Conservation (phyloP, 2,888 invertebrate genomes). For the Carterocephalus palaemon region DNA sequence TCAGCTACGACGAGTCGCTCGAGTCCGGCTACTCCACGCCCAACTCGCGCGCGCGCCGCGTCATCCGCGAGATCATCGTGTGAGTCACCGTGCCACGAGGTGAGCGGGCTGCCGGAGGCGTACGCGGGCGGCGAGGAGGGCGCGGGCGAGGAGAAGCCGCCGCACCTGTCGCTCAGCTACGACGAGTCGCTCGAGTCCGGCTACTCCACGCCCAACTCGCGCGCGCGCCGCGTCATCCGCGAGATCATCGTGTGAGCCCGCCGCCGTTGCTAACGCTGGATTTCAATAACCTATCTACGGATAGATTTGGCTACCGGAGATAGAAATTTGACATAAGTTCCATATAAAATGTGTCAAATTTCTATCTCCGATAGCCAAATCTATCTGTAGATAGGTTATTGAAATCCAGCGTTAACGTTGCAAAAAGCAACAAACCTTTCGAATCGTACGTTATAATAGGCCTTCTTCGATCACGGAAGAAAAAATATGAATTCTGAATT, state of each 20-base stretch:
- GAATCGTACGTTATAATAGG: too few species aligned
- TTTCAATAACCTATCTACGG: not conserved
- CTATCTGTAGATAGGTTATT: too few species aligned
- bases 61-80: slow-evolving; percentile 96
- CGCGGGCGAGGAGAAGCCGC: slow-evolving; percentile 90
- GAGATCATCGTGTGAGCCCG: slow-evolving; percentile 93
- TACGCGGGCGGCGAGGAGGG: slow-evolving; percentile 86
- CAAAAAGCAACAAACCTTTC: too few species aligned
- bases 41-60: slow-evolving; percentile 93
- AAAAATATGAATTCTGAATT: too few species aligned
- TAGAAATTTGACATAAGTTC: too few species aligned
- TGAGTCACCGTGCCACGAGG: slow-evolving; percentile 58
- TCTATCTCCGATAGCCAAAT: too few species aligned
- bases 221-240: slow-evolving; percentile 93
- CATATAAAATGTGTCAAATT: too few species aligned
- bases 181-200: slow-evolving; percentile 96
- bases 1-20: slow-evolving; percentile 94
- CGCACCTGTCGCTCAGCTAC: slow-evolving; percentile 92
- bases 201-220: slow-evolving; percentile 95
- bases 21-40: slow-evolving; percentile 97
- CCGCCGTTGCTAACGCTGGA: too few species aligned
- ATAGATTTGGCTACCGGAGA: slow-evolving; percentile 90
- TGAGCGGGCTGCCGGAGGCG: slow-evolving; percentile 91
- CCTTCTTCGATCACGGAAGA: too few species aligned
- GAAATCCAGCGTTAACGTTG: too few species aligned